Base-by-base conservation (phyloP, 2,888 invertebrate species). In the Ornithoptera alexandrae region DNA sequence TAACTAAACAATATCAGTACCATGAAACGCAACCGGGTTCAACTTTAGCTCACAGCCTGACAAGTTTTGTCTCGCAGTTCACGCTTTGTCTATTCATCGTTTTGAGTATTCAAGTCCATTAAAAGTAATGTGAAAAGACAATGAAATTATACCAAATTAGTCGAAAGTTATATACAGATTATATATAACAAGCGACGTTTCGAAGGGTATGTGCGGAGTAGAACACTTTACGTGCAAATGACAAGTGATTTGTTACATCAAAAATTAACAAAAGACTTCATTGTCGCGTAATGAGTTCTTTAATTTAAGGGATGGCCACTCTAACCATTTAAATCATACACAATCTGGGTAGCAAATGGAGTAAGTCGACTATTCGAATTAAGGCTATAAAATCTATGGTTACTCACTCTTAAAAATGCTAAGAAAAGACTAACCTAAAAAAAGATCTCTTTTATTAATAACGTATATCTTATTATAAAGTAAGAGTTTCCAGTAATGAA, bases 251-350 rank as follows among this genome's bases (percentile, higher is more conserved):
- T 50, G 53, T 67, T 50, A 56, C 67, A 62, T 67, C 56, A 67
- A 62, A 61, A 56, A 61, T 67, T 53, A 67, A 60, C 67, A 67
- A 67, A 67, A 62, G 67, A 62, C 22, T 56, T 62, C 67, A 61
- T 67, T 53, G 15, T 22, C 8, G 53, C n/a, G 30, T 67, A 67
- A 66, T 36, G 65, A 67, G 67, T 22, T 61, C 56, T 53, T 50
- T 50, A 60, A 59, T 62, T 67, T 56, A 67, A 61, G 56, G 56
- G 61, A 61, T 67, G 39, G 39, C 53, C 67, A 59, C 65, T 67
- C 53, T 61, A 61, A 62, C 61, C 56, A 61, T 61, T 39, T 62
- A 62, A 66, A 66, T 66, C 42, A 56, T 53, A 36, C 17, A 62
- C 61, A 67, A 62, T 66, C 50, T 30, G 59, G 18, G 30, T 50